Conservation (phyloP, 2,113 vertebrate genomes). For the Coptodon bakossiorum region DNA sequence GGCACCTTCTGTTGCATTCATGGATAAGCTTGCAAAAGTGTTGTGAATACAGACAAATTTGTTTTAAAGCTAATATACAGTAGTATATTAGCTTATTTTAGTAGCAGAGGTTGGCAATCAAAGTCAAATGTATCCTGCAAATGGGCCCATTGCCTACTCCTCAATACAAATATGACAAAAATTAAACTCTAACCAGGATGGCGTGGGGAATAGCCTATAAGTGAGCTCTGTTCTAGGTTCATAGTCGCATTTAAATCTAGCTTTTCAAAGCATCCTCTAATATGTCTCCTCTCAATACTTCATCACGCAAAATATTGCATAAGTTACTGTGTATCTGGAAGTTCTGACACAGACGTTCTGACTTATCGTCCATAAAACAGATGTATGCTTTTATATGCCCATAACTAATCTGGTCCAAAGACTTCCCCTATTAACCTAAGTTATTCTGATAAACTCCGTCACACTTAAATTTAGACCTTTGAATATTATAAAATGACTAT, state of each 20-base stretch:
- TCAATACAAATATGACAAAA: neutral
- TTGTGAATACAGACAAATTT: neutral
- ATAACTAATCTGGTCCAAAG: neutral
- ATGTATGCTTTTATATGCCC: accelerated
- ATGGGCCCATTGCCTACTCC: neutral
- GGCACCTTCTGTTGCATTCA: neutral
- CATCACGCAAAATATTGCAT: neutral
- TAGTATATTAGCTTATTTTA: neutral
- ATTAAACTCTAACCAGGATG: neutral
- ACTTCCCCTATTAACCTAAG: accelerated
- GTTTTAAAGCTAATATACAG: neutral
- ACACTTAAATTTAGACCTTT: neutral
- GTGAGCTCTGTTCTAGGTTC: neutral
- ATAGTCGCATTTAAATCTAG: accelerated
- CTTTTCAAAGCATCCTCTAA: neutral
- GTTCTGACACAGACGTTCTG: neutral
- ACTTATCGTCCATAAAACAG: neutral
- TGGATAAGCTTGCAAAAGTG: neutral
- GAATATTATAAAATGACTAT: neutral
- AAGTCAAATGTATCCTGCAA: accelerated
- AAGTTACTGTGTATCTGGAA: neutral
- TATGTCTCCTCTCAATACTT: neutral
- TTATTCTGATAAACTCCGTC: neutral
- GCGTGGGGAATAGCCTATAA: neutral
- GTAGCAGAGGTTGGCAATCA: neutral